A percentile compares a stretch with the other conserved stretches of the same genome.
Evolutionary conservation across 2,797 vertebrate species (phyloP).

Genomic region (Amblyopsis hoosieri): DNA sequence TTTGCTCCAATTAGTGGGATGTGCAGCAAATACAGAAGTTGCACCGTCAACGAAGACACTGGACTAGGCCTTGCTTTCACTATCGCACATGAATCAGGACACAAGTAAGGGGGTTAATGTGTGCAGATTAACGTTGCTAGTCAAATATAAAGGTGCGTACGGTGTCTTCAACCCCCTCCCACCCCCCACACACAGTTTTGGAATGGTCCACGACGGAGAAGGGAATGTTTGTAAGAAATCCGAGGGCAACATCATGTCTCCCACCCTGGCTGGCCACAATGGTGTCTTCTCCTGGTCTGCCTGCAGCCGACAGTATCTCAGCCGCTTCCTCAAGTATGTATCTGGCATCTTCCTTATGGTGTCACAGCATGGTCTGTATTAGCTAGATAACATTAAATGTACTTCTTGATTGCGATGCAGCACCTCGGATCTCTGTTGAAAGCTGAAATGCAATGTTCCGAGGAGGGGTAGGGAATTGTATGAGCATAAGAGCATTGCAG

Average conservation of each 20-base stretch:
- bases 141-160: too few species aligned
- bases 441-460: too few species aligned
- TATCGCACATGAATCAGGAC: slow-evolving; percentile 91
- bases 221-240: slow-evolving; percentile 92
- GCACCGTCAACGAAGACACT: slow-evolving; percentile 89
- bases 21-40: slow-evolving; percentile 92
- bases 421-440: too few species aligned
- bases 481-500: too few species aligned
- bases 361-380: not conserved
- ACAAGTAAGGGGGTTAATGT: slow-evolving; percentile 81
- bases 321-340: slow-evolving; percentile 86
- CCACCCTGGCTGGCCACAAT: slow-evolving; percentile 88
- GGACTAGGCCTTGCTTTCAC: slow-evolving; percentile 91
- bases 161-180: not conserved
- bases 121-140: not conserved
- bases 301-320: slow-evolving; percentile 91
- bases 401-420: too few species aligned
- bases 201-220: slow-evolving; percentile 93
- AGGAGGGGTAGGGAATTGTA: too few species aligned
- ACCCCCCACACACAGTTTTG: slow-evolving; percentile 76
- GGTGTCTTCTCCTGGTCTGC: slow-evolving; percentile 92
- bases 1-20: slow-evolving; percentile 92
- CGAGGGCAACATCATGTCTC: slow-evolving; percentile 93
- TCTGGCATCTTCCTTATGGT: not conserved
- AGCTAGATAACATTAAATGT: too few species aligned